Base-by-base conservation (phyloP, 2,888 invertebrate genomes). In the Campoplex nolae region DNA sequence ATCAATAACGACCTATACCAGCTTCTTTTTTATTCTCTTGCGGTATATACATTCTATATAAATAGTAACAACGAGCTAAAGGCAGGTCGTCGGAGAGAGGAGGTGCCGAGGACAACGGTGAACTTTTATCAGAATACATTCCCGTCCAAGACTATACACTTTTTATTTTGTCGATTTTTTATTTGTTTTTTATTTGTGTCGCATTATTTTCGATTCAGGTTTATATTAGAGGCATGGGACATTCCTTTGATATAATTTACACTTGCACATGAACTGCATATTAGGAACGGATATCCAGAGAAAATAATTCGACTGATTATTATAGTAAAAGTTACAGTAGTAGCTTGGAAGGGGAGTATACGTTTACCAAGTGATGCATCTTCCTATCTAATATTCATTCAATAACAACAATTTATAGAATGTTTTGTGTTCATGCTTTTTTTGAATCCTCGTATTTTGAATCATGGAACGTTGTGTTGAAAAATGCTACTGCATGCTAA, bases 1-100 rank as follows among this genome's bases (percentile, higher is more conserved):
- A 82, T 87, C 84, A 79, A 84, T 87, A 87, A 84, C 62, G 65
- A 79, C 73, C 75, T 79, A 71, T 56, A 51, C 65, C 65, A 45
- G 54, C 13, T 62, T 48, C 71, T 75, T 68, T 48, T n/a, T 68
- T n/a, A n/a, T n/a, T 76, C 48, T 65, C 45, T 38, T 16, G 48
- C 18, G n/a, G n/a, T 48, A 62, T 42, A 23, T 23, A 62, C 48
- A 65, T 48, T 65, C 48, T 58, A 48, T 76, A 65, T 76, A 76
- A 76, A 76, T 48, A 76, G 65, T 76, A 76, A 76, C 35, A 65
- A 76, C 48, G 65, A 35, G 48, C 45, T 28, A 65, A 76, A 45
- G n/a, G 54, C 48, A 45, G 32, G 48, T 65, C 32, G n/a, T 42
- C 32, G 18, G 54, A 54, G 11, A 11, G 38, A 23, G 23, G 51